These are phyloP conservation scores for Lepus timidus DNA, from an alignment of 2,113 vertebrate species.

Conservation along the genomic window DNA sequence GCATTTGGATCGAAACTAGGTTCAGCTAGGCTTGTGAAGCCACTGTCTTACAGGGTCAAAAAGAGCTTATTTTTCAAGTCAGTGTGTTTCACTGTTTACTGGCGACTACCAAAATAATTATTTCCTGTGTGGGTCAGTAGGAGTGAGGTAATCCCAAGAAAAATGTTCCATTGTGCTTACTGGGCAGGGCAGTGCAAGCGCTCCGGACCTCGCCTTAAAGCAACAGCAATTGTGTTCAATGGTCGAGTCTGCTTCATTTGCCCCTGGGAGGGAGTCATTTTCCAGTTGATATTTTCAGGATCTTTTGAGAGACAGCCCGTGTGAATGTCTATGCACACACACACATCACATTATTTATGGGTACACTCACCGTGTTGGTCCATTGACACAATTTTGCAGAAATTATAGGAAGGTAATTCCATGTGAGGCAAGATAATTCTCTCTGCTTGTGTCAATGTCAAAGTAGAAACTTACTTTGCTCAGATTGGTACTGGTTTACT, in stretches of 20 bases:
- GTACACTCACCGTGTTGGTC: not conserved
- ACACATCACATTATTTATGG: not conserved
- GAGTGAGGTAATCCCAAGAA: conserved; percentile 86
- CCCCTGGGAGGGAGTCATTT: conserved; percentile 65
- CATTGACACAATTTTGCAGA: not conserved
- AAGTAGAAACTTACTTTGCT: conserved; percentile 14
- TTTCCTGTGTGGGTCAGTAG: conserved; percentile 83
- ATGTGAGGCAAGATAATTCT: not conserved
- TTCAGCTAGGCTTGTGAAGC: conserved; percentile 83
- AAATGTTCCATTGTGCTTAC: conserved; percentile 82
- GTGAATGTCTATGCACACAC: not conserved
- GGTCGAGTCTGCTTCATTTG: conserved; percentile 60
- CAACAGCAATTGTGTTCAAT: conserved; percentile 35
- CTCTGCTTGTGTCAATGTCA: not conserved
- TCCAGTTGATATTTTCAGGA: conserved; percentile 39
- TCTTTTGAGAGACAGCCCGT: conserved; percentile 8
- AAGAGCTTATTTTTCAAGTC: conserved; percentile 85
- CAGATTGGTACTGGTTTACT: not conserved
- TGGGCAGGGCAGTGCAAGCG: conserved; percentile 47
- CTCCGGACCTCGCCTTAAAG: conserved; percentile 76
- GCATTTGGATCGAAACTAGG: conserved; percentile 84
- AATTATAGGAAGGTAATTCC: conserved; percentile 13
- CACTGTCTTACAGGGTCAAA: conserved; percentile 83
- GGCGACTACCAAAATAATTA: conserved; percentile 87
- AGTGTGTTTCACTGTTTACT: conserved; percentile 78